A percentile compares a stretch with the other conserved stretches of the same genome.
Evolutionary conservation across 2,888 invertebrate species (phyloP).

Genomic region (Pseudanteris insignis): DNA sequence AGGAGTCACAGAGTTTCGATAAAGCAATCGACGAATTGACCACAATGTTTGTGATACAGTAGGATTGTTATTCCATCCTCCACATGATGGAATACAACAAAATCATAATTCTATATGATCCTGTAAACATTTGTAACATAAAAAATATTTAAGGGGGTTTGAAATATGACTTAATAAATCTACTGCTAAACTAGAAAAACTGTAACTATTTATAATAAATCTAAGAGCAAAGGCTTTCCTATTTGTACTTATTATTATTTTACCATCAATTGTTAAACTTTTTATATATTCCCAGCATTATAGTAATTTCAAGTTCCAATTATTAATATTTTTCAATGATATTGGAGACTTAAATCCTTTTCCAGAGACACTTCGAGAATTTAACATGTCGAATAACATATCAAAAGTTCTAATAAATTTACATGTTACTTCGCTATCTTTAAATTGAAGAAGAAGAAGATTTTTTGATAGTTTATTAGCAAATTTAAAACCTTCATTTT

Average conservation of each 20-base stretch:
- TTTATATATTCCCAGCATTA: too few species aligned
- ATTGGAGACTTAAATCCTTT: conserved; percentile 46
- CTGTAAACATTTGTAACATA: conserved; percentile 12
- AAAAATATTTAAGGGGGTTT: conserved; percentile 16
- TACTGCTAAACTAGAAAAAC: conserved; percentile 3
- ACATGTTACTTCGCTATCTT: conserved; percentile 39
- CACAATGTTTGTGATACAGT: conserved; percentile 3
- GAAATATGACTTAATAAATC: conserved; percentile 9
- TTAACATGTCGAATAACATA: conserved; percentile 45
- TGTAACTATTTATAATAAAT: conserved; percentile 7
- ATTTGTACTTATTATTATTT: neutral
- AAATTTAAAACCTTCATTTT: conserved; percentile 28
- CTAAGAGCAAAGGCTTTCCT: conserved; percentile 12
- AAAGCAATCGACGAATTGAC: conserved; percentile 1
- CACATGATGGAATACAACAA: conserved; percentile 16
- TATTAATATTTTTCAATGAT: conserved; percentile 10
- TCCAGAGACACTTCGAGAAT: conserved; percentile 43
- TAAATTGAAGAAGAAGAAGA: conserved; percentile 37
- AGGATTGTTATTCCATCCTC: conserved; percentile 4
- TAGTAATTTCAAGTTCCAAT: too few species aligned
- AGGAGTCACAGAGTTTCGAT: conserved; percentile 45
- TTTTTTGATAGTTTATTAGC: conserved; percentile 21
- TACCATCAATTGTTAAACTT: neutral
- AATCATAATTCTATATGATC: conserved; percentile 18
- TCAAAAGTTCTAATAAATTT: conserved; percentile 43